Evolutionary conservation across 2,797 vertebrate genomes (phyloP).

Genomic region (Microctenopoma steveboyesi): DNA sequence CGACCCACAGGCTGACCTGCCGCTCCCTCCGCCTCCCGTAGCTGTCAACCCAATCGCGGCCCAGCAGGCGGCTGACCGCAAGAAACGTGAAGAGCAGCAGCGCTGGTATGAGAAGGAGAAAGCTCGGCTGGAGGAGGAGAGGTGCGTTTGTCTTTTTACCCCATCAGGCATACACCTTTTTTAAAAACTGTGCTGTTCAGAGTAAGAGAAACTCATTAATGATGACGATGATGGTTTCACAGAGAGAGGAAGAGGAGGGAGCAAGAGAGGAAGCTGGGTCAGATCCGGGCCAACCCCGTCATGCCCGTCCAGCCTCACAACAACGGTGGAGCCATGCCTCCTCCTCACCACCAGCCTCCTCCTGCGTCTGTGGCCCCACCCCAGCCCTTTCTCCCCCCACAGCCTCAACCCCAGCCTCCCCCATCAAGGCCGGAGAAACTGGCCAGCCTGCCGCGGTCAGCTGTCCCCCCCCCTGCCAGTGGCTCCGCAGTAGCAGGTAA

Average conservation of each 20-base stretch:
- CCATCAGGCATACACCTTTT: too few species aligned
- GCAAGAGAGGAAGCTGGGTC: slow-evolving; percentile 94
- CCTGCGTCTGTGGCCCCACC: slow-evolving; percentile 62
- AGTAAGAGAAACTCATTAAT: too few species aligned
- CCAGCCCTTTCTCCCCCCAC: slow-evolving; percentile 73
- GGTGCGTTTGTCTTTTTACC: slow-evolving; percentile 36
- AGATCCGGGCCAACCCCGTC: slow-evolving; percentile 88
- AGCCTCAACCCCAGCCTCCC: slow-evolving; percentile 72
- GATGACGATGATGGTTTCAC: background rate
- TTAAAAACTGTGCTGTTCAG: too few species aligned
- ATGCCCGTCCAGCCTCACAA: slow-evolving; percentile 83
- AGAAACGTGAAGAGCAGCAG: slow-evolving; percentile 96
- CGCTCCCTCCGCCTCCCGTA: slow-evolving; percentile 85
- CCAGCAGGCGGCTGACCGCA: slow-evolving; percentile 88
- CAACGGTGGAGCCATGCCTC: slow-evolving; percentile 78
- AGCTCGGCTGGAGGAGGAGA: slow-evolving; percentile 95
- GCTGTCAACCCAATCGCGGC: slow-evolving; percentile 81
- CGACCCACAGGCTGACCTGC: slow-evolving; percentile 82
- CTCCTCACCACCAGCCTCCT: slow-evolving; percentile 74
- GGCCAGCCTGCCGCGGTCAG: slow-evolving; percentile 84
- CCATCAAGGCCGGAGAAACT: slow-evolving; percentile 88
- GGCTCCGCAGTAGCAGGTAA: slow-evolving; percentile 65
- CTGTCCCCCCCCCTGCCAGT: slow-evolving; percentile 72
- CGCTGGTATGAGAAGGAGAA: slow-evolving; percentile 99
- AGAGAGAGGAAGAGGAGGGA: slow-evolving; percentile 94